These are phyloP conservation scores for Excalfactoria chinensis DNA, from an alignment of 2,113 vertebrate species.

Conservation along the genomic window DNA sequence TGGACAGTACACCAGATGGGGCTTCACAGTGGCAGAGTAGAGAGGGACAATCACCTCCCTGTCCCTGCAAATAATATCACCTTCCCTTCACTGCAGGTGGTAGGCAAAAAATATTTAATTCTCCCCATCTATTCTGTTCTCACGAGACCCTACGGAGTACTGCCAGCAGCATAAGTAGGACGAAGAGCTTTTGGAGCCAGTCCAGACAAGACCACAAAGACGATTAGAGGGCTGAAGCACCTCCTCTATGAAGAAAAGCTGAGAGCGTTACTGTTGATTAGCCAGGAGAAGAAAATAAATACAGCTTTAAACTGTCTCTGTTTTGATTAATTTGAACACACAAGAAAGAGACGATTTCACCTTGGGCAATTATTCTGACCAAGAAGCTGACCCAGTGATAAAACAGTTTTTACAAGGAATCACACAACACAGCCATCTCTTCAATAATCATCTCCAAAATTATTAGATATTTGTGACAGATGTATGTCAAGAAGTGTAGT, in stretches of 20 bases:
- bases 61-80: not conserved
- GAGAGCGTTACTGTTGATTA: not conserved
- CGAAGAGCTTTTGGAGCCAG: not conserved
- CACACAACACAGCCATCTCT: not conserved
- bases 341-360: not conserved
- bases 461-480: not conserved
- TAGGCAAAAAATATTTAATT: not conserved
- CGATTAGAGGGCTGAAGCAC: not conserved
- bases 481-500: not conserved
- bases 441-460: not conserved
- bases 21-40: no score
- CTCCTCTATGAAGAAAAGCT: not conserved
- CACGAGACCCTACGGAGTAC: not conserved
- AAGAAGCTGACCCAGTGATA: not conserved
- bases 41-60: no score
- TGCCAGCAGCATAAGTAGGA: not conserved
- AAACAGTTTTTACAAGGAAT: not conserved
- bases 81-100: not conserved
- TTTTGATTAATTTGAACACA: not conserved
- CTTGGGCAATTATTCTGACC: not conserved
- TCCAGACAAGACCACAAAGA: not conserved
- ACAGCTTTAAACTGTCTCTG: not conserved
- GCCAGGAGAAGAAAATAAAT: not conserved
- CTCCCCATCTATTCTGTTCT: not conserved
- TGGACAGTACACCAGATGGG: no score